Percentiles rank a stretch among this genome's conserved stretches.
These are phyloP conservation scores for Petrocephalus schoutedeni DNA, from an alignment of 2,797 vertebrate genomes.

Conservation along the genomic window DNA sequence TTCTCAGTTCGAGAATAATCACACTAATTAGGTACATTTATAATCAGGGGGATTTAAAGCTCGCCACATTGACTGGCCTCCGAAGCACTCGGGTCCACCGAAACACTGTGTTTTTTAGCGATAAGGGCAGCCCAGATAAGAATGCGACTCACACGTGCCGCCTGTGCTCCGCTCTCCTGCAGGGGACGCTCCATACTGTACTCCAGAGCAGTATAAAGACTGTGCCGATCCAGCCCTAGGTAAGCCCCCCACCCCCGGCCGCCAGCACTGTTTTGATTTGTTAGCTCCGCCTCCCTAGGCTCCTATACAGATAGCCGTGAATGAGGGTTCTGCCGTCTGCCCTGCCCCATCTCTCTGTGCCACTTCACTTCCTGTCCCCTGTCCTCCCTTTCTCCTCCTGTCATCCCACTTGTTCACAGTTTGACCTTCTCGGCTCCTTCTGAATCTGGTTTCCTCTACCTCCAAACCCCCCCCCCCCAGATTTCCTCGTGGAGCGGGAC, in stretches of 20 bases:
- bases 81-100: neutral
- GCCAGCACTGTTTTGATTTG: neutral
- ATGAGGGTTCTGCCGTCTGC: neutral
- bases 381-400: neutral
- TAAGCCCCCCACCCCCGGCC: constrained; percentile 54
- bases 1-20: neutral
- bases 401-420: neutral
- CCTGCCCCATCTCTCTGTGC: neutral
- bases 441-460: neutral
- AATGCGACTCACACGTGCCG: constrained; percentile 19
- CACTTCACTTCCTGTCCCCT: neutral
- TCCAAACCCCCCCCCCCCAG: constrained; percentile 47
- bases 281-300: neutral
- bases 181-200: constrained; percentile 98
- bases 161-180: constrained; percentile 35
- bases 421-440: neutral
- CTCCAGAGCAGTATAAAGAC: constrained; percentile 97
- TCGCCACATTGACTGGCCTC: neutral
- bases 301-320: neutral
- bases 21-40: neutral
- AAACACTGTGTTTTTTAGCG: neutral
- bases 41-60: neutral
- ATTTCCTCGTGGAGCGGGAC: constrained; percentile 91
- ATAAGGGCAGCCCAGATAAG: neutral
- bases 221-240: constrained; percentile 93